A percentile compares a stretch with the other conserved stretches of the same genome.
These are phyloP conservation scores for Boloria selene DNA, from an alignment of 2,888 invertebrate species.

Conservation along the genomic window DNA sequence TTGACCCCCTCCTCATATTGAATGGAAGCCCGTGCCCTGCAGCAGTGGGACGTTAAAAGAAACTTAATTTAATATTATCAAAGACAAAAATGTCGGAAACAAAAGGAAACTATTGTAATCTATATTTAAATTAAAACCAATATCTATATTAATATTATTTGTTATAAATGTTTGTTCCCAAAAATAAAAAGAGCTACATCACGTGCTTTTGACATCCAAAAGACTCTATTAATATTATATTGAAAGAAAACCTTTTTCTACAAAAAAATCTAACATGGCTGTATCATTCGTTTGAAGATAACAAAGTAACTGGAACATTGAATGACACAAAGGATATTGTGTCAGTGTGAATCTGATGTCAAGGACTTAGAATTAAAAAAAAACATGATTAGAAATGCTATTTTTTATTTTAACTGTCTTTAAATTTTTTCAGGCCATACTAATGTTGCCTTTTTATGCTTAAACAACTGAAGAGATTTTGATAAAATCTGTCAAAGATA, in stretches of 20 bases:
- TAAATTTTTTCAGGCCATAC: too few species aligned
- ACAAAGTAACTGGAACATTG: constrained; percentile 41
- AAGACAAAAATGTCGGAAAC: too few species aligned
- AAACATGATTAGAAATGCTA: background rate
- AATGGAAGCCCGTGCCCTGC: too few species aligned
- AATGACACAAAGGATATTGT: constrained; percentile 41
- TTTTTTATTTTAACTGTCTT: too few species aligned
- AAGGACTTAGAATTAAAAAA: background rate
- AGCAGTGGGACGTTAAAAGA: too few species aligned
- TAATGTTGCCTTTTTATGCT: too few species aligned
- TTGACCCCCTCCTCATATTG: too few species aligned
- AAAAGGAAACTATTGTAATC: background rate
- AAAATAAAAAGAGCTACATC: constrained; percentile 24
- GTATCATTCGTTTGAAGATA: constrained; percentile 42
- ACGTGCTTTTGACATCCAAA: constrained; percentile 52
- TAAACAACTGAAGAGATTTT: too few species aligned
- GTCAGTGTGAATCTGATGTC: constrained; percentile 26
- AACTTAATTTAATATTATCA: too few species aligned
- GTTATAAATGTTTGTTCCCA: constrained; percentile 19
- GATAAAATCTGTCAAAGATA: background rate
- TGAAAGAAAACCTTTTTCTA: constrained; percentile 35
- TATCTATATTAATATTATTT: background rate
- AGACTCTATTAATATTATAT: constrained; percentile 41
- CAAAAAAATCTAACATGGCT: constrained; percentile 34
- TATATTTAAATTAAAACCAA: background rate